phyloP scores from a whole-genome alignment of 2,797 vertebrate genomes.

The Rhinichthys osculus region DNA sequence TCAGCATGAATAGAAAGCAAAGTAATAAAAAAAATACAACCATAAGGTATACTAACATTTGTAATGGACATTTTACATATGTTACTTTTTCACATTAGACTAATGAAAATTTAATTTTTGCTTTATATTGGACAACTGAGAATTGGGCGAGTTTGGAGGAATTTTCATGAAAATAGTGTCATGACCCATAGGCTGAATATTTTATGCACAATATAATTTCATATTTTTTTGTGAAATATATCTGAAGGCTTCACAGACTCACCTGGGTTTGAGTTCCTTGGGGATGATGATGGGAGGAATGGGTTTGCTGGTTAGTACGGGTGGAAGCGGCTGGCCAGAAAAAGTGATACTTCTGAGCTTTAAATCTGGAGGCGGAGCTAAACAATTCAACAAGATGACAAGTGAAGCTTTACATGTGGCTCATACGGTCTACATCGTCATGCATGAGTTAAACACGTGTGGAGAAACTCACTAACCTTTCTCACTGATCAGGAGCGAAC shows the following conservation, averaged over 20 bases:
- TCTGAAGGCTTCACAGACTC: slow-evolving; percentile 5
- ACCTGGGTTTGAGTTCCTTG: slow-evolving; percentile 73
- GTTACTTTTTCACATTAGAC: not conserved
- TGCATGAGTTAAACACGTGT: not conserved
- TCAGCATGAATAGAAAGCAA: not conserved
- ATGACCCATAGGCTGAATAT: not conserved
- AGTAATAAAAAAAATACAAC: not conserved
- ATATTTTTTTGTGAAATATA: not conserved
- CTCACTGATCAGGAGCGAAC: slow-evolving; percentile 39
- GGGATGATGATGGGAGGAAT: slow-evolving; percentile 52
- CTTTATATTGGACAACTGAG: not conserved
- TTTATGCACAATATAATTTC: not conserved
- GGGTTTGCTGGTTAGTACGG: slow-evolving; percentile 60
- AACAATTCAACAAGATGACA: not conserved
- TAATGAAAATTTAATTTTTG: not conserved
- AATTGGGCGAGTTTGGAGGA: not conserved
- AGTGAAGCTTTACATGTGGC: not conserved
- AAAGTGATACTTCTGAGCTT: slow-evolving; percentile 58
- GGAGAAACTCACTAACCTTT: slow-evolving; percentile 42
- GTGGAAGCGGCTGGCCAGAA: slow-evolving; percentile 62
- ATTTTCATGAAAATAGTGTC: not conserved
- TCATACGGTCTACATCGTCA: not conserved
- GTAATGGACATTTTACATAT: not conserved
- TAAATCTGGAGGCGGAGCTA: slow-evolving; percentile 57
- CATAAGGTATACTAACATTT: not conserved